Base-by-base conservation (phyloP, 1,140 invertebrate species). In the Drosophila ohnishii region DNA sequence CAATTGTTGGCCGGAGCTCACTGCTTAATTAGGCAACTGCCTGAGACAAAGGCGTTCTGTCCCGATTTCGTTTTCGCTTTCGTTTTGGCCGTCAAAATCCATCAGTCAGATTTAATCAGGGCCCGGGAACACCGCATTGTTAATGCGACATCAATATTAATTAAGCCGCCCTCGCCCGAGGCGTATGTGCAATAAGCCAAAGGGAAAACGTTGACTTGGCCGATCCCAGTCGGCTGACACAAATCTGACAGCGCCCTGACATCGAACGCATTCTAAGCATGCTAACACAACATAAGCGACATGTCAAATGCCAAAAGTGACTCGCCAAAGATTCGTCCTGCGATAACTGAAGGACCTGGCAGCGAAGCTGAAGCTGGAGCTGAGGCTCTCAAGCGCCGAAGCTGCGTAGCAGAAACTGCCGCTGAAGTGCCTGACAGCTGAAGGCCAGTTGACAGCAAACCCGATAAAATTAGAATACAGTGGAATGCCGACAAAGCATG, bases 211-310 rank as follows among this genome's bases (percentile, higher is more conserved):
- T 51, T 34, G 35, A 64, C 34, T 69, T 19, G 35, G 19, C 48
- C 66, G 66, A 67, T 55, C 73, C 44, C 25, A 16, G 37, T 32
- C 44, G 69, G 16, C 51, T 84, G 84, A 88, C 84, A 84, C 70
- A 88, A 88, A 88, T 83, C 84, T 80, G 84, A 88, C 84, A 88
- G 80, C 69, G 62, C 84, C 88, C 88, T 88, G 84, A 88, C 84
- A 84, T 65, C 65, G 70, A 88, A 88, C 84, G 84, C 84, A 88
- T 84, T 80, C 84, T 88, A 75, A 88, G 84, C 84, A 80, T 71
- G 63, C 77, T 75, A 67, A 63, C 70, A 72, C 84, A 87, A 84
- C 82, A 85, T 87, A 88, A 87, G 83, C 83, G 83, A 87, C 84
- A 80, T 87, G 83, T 88, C 83, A 87, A 87, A 87, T 67, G 83